These are phyloP conservation scores for Oceanodroma tethys DNA, from an alignment of 2,113 vertebrate species.

Conservation along the genomic window DNA sequence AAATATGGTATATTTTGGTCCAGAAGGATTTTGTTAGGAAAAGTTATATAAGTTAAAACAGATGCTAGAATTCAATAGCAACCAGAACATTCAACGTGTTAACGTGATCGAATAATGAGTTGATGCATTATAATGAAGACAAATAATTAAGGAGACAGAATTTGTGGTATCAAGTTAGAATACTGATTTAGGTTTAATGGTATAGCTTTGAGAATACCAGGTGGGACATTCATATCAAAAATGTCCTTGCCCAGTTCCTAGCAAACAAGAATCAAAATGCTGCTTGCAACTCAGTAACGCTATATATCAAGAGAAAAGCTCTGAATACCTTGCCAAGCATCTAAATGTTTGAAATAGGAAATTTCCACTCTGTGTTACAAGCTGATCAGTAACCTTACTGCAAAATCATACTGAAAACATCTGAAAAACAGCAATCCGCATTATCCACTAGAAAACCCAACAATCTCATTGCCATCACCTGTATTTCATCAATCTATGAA, in stretches of 20 bases:
- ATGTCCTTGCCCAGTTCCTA: not conserved
- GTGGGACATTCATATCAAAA: not conserved
- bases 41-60: not conserved
- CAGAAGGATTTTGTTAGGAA: not conserved
- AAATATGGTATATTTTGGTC: not conserved
- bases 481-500: not conserved
- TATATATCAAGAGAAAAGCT: not conserved
- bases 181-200: not conserved
- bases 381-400: not conserved
- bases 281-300: not conserved
- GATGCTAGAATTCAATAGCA: not conserved
- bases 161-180: not conserved
- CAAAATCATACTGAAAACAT: not conserved
- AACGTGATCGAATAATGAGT: not conserved
- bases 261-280: not conserved
- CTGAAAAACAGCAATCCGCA: not conserved
- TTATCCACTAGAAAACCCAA: not conserved
- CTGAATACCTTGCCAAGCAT: not conserved
- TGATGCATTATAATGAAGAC: not conserved
- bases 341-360: not conserved
- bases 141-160: not conserved
- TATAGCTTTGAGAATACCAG: not conserved
- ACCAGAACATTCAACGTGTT: not conserved
- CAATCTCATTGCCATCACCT: not conserved
- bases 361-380: conserved; percentile 17